Conservation (phyloP, 2,888 invertebrate species). For the Leptinotarsa rubiginosa region DNA sequence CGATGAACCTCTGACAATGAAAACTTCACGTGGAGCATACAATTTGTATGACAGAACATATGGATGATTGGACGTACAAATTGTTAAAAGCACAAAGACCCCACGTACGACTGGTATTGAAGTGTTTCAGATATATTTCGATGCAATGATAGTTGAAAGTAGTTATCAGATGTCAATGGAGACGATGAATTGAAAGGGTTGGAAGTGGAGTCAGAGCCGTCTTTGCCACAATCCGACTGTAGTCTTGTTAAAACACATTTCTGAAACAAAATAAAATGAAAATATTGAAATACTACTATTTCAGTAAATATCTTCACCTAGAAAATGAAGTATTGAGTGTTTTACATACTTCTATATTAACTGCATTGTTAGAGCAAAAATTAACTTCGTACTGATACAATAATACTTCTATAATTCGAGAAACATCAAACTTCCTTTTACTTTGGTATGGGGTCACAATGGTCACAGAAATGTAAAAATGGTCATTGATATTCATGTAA, state of each 20-base stretch:
- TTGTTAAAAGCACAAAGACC: neutral
- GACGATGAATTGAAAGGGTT: neutral
- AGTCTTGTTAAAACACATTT: neutral
- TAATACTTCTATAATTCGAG: no score
- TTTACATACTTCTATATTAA: no score
- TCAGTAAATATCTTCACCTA: neutral
- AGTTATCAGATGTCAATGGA: slow-evolving; percentile 10
- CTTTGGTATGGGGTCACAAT: no score
- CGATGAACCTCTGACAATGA: neutral
- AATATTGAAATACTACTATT: neutral
- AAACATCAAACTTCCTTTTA: no score
- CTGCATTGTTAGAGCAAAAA: no score
- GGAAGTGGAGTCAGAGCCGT: neutral
- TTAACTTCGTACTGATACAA: no score
- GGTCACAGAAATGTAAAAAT: no score
- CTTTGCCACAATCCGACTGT: neutral
- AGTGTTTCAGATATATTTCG: slow-evolving; percentile 8
- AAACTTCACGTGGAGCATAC: neutral
- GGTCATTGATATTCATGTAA: no score
- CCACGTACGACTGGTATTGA: slow-evolving; percentile 5
- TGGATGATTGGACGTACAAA: slow-evolving; percentile 8
- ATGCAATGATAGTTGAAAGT: no score
- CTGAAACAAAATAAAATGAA: neutral
- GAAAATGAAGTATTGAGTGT: no score
- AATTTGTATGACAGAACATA: neutral